A percentile compares a stretch with the other conserved stretches of the same genome.
Evolutionary conservation across 2,113 vertebrate species (phyloP).

Genomic region (Mesocricetus auratus): DNA sequence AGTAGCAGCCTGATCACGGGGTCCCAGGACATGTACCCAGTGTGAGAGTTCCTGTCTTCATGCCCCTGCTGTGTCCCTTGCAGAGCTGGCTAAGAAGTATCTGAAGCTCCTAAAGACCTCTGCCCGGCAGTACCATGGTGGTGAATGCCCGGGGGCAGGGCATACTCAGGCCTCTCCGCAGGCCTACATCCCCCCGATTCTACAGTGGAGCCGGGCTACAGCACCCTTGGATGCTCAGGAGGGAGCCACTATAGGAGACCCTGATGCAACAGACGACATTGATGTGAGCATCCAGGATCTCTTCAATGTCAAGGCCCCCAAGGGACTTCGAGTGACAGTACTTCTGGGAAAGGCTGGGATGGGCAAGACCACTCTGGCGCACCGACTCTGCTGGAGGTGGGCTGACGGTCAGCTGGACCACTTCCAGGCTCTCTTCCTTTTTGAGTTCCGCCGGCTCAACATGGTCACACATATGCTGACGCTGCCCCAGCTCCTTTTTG

Average conservation of each 20-base stretch:
- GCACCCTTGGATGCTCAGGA: slow-evolving; percentile 79
- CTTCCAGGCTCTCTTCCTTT: slow-evolving; percentile 90
- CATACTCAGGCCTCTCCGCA: slow-evolving; percentile 82
- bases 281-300: slow-evolving; percentile 88
- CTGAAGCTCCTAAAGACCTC: slow-evolving; percentile 72
- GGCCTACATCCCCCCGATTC: slow-evolving; percentile 86
- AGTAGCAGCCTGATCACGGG: background rate
- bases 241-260: slow-evolving; percentile 26
- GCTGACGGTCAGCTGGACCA: slow-evolving; percentile 87
- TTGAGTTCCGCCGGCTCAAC: slow-evolving; percentile 95
- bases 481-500: slow-evolving; percentile 91
- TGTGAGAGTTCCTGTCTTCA: background rate
- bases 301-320: slow-evolving; percentile 74
- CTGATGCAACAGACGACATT: slow-evolving; percentile 77
- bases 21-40: background rate
- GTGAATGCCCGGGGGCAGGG: slow-evolving; percentile 37
- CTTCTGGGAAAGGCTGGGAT: slow-evolving; percentile 91
- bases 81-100: slow-evolving; percentile 88
- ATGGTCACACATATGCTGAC: slow-evolving; percentile 87
- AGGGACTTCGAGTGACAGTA: slow-evolving; percentile 84
- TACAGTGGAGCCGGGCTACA: slow-evolving; percentile 76
- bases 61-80: background rate
- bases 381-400: slow-evolving; percentile 90
- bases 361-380: slow-evolving; percentile 93
- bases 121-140: slow-evolving; percentile 80